Evolutionary conservation across 1,140 invertebrate genomes (phyloP).

Genomic region (Oryctes rhinoceros): DNA sequence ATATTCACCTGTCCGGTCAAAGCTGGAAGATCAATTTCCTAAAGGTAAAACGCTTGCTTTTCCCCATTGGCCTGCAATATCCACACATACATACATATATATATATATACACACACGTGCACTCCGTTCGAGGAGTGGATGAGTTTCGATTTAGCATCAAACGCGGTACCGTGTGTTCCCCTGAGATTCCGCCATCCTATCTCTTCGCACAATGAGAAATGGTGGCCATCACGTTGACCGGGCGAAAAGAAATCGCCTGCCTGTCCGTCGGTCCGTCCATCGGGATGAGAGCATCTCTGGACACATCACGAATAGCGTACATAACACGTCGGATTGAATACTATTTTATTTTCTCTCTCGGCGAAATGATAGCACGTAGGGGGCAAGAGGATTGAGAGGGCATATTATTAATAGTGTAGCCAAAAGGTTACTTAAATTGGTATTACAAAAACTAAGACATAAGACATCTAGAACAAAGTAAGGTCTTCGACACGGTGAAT

Average conservation of each 20-base stretch:
- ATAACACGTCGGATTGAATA: background rate
- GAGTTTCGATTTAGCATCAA: conserved; percentile 30
- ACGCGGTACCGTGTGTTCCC: conserved; percentile 2
- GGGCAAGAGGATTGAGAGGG: too few species aligned
- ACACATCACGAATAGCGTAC: background rate
- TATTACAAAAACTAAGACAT: too few species aligned
- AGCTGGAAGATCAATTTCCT: conserved; percentile 9
- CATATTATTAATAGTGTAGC: too few species aligned
- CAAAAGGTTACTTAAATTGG: too few species aligned
- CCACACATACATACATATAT: background rate
- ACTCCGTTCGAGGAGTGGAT: background rate
- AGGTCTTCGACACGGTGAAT: too few species aligned
- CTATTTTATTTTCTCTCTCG: background rate
- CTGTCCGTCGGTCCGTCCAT: background rate
- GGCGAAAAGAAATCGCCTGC: conserved; percentile 7
- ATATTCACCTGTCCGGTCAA: background rate
- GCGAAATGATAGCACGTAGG: too few species aligned
- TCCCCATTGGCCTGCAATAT: background rate
- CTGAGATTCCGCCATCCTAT: conserved; percentile 4
- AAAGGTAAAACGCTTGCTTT: background rate
- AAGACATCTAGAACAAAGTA: too few species aligned
- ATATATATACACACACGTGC: background rate
- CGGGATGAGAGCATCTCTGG: background rate
- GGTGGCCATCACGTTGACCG: conserved; percentile 35
- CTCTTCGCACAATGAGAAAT: conserved; percentile 26